phyloP scores from a whole-genome alignment of 2,797 vertebrate species.

The Rhynchotus rufescens region DNA sequence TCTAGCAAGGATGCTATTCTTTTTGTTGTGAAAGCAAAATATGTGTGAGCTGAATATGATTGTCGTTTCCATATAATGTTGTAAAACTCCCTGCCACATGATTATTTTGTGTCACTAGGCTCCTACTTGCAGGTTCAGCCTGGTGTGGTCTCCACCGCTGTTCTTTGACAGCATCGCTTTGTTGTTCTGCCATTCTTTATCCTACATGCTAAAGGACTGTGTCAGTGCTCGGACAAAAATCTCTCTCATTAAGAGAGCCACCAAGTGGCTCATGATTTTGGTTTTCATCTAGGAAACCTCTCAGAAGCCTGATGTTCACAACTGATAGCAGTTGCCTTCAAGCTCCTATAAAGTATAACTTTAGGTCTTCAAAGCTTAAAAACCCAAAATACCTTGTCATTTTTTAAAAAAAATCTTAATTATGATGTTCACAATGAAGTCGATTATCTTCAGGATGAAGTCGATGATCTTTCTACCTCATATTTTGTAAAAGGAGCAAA shows the following conservation, averaged over 20 bases:
- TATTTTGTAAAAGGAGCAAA: not conserved
- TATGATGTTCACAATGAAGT: not conserved
- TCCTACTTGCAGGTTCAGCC: conserved; percentile 56
- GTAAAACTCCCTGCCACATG: conserved; percentile 36
- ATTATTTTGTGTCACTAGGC: conserved; percentile 47
- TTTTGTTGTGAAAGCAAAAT: conserved; percentile 76
- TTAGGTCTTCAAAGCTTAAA: not conserved
- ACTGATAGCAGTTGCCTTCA: not conserved
- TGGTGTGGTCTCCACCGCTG: conserved; percentile 45
- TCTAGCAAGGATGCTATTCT: conserved; percentile 71
- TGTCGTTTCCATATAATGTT: conserved; percentile 37
- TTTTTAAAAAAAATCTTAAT: not conserved
- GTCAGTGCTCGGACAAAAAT: not conserved
- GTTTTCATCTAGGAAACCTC: not conserved
- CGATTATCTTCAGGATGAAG: not conserved
- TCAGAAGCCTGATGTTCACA: not conserved
- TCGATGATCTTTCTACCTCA: not conserved
- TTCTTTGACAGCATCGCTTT: conserved; percentile 44
- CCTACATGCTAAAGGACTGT: not conserved
- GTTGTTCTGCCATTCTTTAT: conserved; percentile 29
- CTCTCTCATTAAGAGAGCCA: conserved; percentile 10
- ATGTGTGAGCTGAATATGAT: conserved; percentile 61
- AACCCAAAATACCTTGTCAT: not conserved
- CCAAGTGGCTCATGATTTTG: not conserved
- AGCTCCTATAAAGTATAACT: not conserved